A percentile compares a stretch with the other conserved stretches of the same genome.
Evolutionary conservation across 2,113 vertebrate genomes (phyloP).

Genomic region (Puffinus mauretanicus): DNA sequence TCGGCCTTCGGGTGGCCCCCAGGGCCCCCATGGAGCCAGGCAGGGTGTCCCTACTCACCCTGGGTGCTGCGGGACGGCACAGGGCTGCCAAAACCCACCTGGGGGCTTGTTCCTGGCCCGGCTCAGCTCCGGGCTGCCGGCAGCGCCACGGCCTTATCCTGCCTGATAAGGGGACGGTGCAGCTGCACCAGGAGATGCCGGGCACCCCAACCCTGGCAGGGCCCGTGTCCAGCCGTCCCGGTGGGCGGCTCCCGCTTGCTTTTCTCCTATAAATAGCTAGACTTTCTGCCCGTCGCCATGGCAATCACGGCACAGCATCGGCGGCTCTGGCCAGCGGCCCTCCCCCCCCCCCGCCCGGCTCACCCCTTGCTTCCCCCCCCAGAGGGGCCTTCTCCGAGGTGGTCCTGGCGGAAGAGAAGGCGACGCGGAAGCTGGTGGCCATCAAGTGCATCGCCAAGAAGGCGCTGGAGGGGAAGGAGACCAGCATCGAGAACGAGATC

Average conservation of each 20-base stretch:
- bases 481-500: constrained; percentile 97
- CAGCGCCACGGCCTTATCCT: not conserved
- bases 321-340: fast-evolving
- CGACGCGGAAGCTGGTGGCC: constrained; percentile 88
- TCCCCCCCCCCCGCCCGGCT: not conserved
- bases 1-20: not conserved
- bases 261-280: constrained; percentile 70
- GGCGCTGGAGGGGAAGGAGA: constrained; percentile 94
- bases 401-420: constrained; percentile 92
- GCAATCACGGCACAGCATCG: not conserved
- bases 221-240: not conserved
- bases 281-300: constrained; percentile 58
- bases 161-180: not conserved
- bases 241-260: not conserved
- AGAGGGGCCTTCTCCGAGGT: constrained; percentile 98
- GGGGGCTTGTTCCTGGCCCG: fast-evolving
- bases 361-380: not conserved
- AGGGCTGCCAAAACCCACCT: not conserved
- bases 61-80: not conserved
- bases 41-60: not conserved
- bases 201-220: not conserved
- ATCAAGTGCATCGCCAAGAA: constrained; percentile 98
- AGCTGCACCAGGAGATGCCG: not conserved
- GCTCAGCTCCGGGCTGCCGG: fast-evolving
- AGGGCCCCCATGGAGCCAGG: fast-evolving